Conservation (phyloP, 2,888 invertebrate species). For the Volucella inflata region DNA sequence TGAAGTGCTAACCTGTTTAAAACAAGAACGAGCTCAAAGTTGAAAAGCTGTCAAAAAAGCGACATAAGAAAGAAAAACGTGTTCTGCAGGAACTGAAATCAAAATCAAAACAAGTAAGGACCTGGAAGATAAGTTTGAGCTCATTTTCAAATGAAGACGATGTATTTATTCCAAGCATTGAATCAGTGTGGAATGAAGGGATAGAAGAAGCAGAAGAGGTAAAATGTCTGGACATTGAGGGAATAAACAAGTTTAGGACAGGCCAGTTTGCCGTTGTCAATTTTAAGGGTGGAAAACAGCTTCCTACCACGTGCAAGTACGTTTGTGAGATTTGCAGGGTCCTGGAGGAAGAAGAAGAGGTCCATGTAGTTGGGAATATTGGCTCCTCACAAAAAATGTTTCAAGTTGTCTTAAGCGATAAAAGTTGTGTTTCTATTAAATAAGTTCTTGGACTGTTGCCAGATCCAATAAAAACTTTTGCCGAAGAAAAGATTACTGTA, state of each 20-base stretch:
- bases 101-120: background rate
- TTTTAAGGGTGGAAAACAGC: background rate
- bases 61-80: background rate
- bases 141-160: constrained; percentile 24
- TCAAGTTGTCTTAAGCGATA: constrained; percentile 2
- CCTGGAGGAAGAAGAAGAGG: too few species aligned
- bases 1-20: constrained; percentile 6
- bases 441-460: background rate
- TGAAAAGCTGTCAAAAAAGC: constrained; percentile 10
- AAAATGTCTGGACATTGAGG: background rate
- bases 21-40: constrained; percentile 2
- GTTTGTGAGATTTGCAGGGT: too few species aligned
- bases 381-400: constrained; percentile 3
- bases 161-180: background rate
- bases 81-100: background rate
- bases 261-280: background rate
- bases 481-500: constrained; percentile 1
- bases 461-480: background rate
- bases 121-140: constrained; percentile 4
- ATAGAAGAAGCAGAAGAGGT: background rate
- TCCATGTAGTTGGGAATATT: too few species aligned
- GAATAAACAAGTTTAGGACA: background rate
- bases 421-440: background rate
- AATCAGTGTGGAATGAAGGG: background rate
- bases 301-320: too few species aligned